phyloP scores from a whole-genome alignment of 2,113 vertebrate genomes.

The Syngnathus floridae region DNA sequence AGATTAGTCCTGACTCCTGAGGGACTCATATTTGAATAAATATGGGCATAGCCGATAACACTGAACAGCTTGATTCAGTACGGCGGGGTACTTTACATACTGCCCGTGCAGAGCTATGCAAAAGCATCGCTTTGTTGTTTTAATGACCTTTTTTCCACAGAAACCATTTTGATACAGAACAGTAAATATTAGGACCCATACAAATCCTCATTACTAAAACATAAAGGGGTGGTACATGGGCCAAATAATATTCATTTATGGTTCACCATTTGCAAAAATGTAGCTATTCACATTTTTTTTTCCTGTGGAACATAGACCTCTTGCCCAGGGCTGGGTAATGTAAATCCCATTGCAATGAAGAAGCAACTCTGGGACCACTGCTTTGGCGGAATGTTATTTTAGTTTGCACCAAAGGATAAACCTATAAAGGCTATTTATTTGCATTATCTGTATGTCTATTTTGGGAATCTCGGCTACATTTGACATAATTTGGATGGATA shows the following conservation, averaged over 20 bases:
- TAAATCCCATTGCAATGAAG: too few relatives aligned
- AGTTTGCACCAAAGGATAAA: too few relatives aligned
- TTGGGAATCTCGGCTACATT: too few relatives aligned
- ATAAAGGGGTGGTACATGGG: not conserved
- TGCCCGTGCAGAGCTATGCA: not conserved
- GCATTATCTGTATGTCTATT: too few relatives aligned
- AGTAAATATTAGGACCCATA: not conserved
- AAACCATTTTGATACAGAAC: not conserved
- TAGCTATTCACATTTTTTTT: too few relatives aligned
- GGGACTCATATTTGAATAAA: constrained; percentile 52
- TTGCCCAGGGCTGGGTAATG: too few relatives aligned
- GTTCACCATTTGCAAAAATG: not conserved
- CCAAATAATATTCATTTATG: not conserved
- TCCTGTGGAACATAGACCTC: too few relatives aligned
- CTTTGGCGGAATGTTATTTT: too few relatives aligned
- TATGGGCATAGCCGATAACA: constrained; percentile 43
- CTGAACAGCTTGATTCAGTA: constrained; percentile 6
- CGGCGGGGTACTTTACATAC: not conserved
- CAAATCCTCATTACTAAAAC: not conserved
- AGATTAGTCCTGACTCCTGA: constrained; percentile 33
- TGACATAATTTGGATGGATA: too few relatives aligned
- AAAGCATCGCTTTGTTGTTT: not conserved
- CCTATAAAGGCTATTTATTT: too few relatives aligned
- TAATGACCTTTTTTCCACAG: not conserved
- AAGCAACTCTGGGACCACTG: too few relatives aligned